These are phyloP conservation scores for Iselma pallidipennis DNA, from an alignment of 2,888 invertebrate species.

Conservation along the genomic window DNA sequence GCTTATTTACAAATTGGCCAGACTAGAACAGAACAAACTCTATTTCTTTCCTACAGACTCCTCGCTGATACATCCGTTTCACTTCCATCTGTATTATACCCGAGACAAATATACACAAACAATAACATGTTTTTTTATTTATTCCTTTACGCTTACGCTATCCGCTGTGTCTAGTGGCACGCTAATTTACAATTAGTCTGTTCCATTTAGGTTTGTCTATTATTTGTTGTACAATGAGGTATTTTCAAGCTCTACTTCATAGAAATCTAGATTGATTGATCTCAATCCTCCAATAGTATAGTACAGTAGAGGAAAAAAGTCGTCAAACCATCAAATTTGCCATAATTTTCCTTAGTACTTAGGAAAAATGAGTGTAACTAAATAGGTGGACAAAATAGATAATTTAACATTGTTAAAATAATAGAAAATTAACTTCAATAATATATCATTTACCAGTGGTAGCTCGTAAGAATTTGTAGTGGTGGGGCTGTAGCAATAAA, in stretches of 20 bases:
- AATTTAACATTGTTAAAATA: constrained; percentile 21
- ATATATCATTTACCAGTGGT: constrained; percentile 12
- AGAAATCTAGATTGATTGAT: neutral
- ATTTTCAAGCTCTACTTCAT: constrained; percentile 4
- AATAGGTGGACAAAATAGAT: constrained; percentile 21
- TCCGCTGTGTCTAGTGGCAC: too few species aligned
- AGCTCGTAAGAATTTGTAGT: too few species aligned
- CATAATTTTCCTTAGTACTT: constrained; percentile 13
- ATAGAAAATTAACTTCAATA: constrained; percentile 13
- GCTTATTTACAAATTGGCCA: too few species aligned
- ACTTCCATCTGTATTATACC: too few species aligned
- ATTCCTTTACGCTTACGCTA: too few species aligned
- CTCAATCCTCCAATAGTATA: constrained; percentile 2
- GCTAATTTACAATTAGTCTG: neutral
- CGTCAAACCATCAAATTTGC: constrained; percentile 6
- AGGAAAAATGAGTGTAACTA: constrained; percentile 15
- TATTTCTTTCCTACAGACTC: too few species aligned
- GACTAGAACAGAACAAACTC: too few species aligned
- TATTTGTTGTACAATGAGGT: neutral
- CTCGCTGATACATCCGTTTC: too few species aligned
- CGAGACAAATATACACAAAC: too few species aligned
- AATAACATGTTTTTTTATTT: too few species aligned
- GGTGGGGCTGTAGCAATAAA: too few species aligned
- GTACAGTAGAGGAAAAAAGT: constrained; percentile 5
- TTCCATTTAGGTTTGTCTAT: neutral